Evolutionary conservation across 2,888 invertebrate species (phyloP), one percentile per base, ranked within the genome.

Genomic region (Gastracanthus pulcherrimus): DNA sequence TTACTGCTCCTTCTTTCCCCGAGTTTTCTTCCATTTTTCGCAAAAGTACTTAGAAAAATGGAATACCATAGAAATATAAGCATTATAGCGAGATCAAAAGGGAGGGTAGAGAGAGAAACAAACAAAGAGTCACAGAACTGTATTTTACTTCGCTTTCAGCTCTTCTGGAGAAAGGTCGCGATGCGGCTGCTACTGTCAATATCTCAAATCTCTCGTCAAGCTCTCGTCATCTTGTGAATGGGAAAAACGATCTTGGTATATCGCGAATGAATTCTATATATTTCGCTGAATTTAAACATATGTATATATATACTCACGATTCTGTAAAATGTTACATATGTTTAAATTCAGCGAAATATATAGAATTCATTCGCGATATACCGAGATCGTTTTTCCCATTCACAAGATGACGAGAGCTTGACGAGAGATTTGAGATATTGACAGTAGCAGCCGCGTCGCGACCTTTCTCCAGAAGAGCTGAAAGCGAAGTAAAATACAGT

Each of bases 41-140:
- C 38, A 38, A 34, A 29, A 74, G 34, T 45, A 41, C 41, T 64
- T 67, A 38, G 36, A 74, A 75, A 75, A 45, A 76, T 67, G 58
- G 29, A 29, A 41, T 9, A 45, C 34, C 41, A 29, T 41, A 67
- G 76, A 31, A 67, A 41, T 58, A 76, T 67, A 76, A 55, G 58
- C 45, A 58, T 67, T 67, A 67, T 66, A 45, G 36, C 62, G 19
- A 3, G 19, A 36, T 36, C 19, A 45, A 41, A n/a, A n/a, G 31
- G 60, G 31, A 2, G 58, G 4, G 13, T 3, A 34, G 51, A 34
- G n/a, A 23, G 26, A 29, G 19, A 4, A 19, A 9, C 34, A 38
- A 19, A 36, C 9, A 55, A 36, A 51, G 38, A 58, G 58, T 23
- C 36, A 11, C 51, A n/a, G 34, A 13, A 19, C 16, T 7, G 34